A percentile compares a stretch with the other conserved stretches of the same genome.
Evolutionary conservation across 2,888 invertebrate species (phyloP).

Genomic region (Eristalis intricaria): DNA sequence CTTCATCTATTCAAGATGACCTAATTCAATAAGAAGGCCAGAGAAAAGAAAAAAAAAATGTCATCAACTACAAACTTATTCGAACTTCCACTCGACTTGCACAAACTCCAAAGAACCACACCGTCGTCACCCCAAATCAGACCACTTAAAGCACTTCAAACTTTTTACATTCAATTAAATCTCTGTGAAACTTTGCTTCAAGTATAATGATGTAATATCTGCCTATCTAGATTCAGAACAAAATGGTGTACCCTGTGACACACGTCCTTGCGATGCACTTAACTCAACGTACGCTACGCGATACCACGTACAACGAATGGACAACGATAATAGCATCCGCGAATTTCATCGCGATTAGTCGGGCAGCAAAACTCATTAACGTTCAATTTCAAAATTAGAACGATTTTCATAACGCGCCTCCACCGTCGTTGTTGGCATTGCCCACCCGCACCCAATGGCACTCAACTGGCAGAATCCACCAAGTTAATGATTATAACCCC

Average conservation of each 20-base stretch:
- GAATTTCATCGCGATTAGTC: constrained; percentile 57
- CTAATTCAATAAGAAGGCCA: constrained; percentile 54
- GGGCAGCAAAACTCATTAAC: constrained; percentile 68
- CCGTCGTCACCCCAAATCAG: constrained; percentile 37
- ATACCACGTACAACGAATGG: not conserved
- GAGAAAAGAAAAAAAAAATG: not conserved
- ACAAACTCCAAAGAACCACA: constrained; percentile 35
- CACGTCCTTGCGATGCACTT: constrained; percentile 44
- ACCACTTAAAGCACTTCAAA: constrained; percentile 68
- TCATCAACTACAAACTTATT: not conserved
- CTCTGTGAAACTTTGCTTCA: constrained; percentile 37
- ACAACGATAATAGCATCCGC: constrained; percentile 57
- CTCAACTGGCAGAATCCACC: not conserved
- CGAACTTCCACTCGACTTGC: constrained; percentile 7
- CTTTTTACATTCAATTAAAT: constrained; percentile 71
- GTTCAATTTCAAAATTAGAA: constrained; percentile 64
- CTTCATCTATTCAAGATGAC: constrained; percentile 14
- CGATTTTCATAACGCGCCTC: constrained; percentile 29
- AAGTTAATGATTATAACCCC: constrained; percentile 56
- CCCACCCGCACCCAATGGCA: not conserved
- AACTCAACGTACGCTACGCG: constrained; percentile 8
- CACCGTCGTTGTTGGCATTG: constrained; percentile 6
- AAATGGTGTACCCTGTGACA: not conserved
- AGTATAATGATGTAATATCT: constrained; percentile 24
- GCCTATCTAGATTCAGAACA: constrained; percentile 16